phyloP scores from a whole-genome alignment of 1,140 invertebrate genomes.

The Melipona quadrifasciata region DNA sequence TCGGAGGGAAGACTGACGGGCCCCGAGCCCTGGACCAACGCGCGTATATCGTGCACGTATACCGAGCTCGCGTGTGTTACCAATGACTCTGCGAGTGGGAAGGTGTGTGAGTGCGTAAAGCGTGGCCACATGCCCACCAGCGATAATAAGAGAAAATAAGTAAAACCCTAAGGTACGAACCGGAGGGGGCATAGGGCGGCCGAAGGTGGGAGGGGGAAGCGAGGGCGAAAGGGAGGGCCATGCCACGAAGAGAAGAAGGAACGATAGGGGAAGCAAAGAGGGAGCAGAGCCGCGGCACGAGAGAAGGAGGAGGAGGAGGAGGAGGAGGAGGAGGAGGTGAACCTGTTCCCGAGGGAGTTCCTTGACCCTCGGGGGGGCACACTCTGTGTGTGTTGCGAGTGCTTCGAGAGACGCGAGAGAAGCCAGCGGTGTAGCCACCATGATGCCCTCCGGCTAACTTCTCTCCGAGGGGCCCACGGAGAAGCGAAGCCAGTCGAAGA shows the following conservation, averaged over 20 bases:
- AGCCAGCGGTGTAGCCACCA: constrained; percentile 75
- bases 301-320: too few relatives aligned
- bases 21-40: constrained; percentile 60
- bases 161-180: constrained; percentile 74
- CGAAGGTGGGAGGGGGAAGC: constrained; percentile 13
- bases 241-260: constrained; percentile 18
- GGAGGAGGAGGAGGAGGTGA: constrained; percentile 76
- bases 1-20: constrained; percentile 49
- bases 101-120: constrained; percentile 60
- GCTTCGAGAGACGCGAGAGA: constrained; percentile 67
- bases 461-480: constrained; percentile 61
- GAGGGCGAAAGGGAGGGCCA: constrained; percentile 27
- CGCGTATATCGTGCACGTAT: neutral
- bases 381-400: constrained; percentile 65
- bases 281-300: neutral
- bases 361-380: constrained; percentile 77
- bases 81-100: constrained; percentile 18
- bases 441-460: constrained; percentile 75
- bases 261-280: constrained; percentile 8
- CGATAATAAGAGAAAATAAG: constrained; percentile 80
- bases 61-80: constrained; percentile 25
- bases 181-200: constrained; percentile 73
- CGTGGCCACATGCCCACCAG: constrained; percentile 69
- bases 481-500: constrained; percentile 49
- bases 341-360: constrained; percentile 82